A percentile compares a stretch with the other conserved stretches of the same genome.
These are phyloP conservation scores for Poicephalus meyeri DNA, from an alignment of 2,113 vertebrate genomes.

Conservation along the genomic window DNA sequence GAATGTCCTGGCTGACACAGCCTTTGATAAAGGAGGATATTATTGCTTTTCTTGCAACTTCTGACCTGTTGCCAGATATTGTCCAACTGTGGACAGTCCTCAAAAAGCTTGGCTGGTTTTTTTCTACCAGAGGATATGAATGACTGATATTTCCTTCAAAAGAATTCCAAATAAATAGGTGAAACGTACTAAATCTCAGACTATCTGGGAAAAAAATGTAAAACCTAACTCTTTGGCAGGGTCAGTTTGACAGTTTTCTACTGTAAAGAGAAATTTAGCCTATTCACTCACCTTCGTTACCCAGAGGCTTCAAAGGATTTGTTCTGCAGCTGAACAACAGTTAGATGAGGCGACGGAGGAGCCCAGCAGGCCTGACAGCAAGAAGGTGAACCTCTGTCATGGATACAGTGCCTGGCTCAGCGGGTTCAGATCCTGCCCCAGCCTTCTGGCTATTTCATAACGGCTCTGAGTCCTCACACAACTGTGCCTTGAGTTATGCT, in stretches of 20 bases:
- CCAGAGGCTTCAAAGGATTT: background rate
- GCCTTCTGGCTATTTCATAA: background rate
- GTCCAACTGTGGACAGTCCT: background rate
- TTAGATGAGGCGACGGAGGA: background rate
- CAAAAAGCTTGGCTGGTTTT: background rate
- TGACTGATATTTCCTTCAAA: background rate
- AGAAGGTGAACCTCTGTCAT: background rate
- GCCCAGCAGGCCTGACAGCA: background rate
- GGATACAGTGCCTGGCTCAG: background rate
- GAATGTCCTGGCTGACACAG: background rate
- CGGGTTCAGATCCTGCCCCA: background rate
- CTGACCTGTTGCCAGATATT: conserved; percentile 20
- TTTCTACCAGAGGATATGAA: background rate
- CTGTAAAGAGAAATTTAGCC: background rate
- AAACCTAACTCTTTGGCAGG: background rate
- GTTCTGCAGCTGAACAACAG: background rate
- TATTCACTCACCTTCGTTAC: background rate
- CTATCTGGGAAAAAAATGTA: background rate
- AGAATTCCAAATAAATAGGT: background rate
- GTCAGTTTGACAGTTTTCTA: background rate
- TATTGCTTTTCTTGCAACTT: background rate
- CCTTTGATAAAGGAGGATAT: background rate
- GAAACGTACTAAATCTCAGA: background rate
- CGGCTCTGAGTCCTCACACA: background rate
- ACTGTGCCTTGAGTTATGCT: background rate